Evolutionary conservation across 1,140 invertebrate genomes (phyloP), one percentile per base, ranked within the genome.

Genomic region (Drosophila sechellia): DNA sequence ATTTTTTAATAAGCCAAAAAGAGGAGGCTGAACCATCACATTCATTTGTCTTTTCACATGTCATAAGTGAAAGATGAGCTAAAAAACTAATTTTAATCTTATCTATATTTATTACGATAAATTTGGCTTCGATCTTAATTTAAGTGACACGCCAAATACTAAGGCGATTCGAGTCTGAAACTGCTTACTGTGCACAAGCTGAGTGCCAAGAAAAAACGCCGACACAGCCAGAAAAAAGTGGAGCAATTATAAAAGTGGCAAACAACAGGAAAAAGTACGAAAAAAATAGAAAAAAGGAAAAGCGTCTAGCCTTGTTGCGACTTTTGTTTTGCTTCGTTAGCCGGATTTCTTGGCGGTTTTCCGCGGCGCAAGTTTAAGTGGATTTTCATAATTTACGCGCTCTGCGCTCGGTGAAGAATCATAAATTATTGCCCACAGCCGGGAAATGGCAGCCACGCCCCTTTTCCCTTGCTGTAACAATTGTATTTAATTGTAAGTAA

Each of bases 361-460:
- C 34, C 22, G 40, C 34, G 75, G 57, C 72, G 58, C 79, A 89
- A 87, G 76, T 89, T 89, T 84, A 90, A 89, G 84, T 89, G 86
- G 84, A 90, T 89, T 89, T 89, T 89, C 85, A 84, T 89, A 90
- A 89, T 90, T 89, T 89, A 89, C 85, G 84, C 85, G 68, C 72
- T 77, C 46, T 50, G 79, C 50, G 56, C 76, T 57, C 56, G 70
- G 48, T 59, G 75, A 71, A 54, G 78, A 89, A 78, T 80, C 77
- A 90, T 89, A 90, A 89, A 89, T 84, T 89, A 87, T 86, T 72
- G 60, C 20, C 40, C 25, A 11, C 31, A 11, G 11, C 43, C 58
- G 37, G 25, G 40, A 55, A 53, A 45, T 59, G 17, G 15, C 39
- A 45, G 34, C 48, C 73, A 64, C 74, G 55, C 77, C 69, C 50